Base-by-base conservation (phyloP, 2,113 vertebrate species). In the Caranx ignobilis region DNA sequence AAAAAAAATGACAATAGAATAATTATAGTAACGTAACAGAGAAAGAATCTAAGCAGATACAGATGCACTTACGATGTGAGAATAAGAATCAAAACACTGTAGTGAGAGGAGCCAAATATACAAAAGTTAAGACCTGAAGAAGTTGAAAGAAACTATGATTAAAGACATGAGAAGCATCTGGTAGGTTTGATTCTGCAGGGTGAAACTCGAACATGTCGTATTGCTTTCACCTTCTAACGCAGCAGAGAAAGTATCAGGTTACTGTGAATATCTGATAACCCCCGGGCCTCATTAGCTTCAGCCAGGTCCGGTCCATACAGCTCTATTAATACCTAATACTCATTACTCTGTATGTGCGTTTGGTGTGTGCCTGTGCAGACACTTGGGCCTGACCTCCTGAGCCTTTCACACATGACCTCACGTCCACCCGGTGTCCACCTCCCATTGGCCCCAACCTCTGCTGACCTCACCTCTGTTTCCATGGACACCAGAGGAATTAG, bases 221-320 rank as follows among this genome's bases (percentile, higher is more conserved):
- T 63, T 68, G 31, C 66, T 80, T 75, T 78, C 57, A 72, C 43
- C 34, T 12, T 76, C 41, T 48, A 41, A n/a, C 43, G 34, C 48
- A 39, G 82, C 69, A 55, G 68, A 75, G 67, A 70, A 69, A 65
- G 76, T 84, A 57, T 79, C 52, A 56, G 59, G 69, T 86, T 8
- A 63, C 85, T 78, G 37, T 93, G 91, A 84, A 89, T 93, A 54
- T 85, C 48, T 89, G 47, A 93, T 88, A 83, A 89, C 92, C 85
- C 92, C 2, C 0, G 88, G 82, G 92, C 63, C 92, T 90, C 90
- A 84, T 93, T 92, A 91, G 66, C 68, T 48, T 64, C 73, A 87
- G 85, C 59, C 65, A 2, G 45, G 11, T 26, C 73, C 1, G 50
- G 62, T 81, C 77, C 77, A 64, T 87, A 87, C 82, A 88, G 77